Percentiles rank a stretch among this genome's conserved stretches.
These are phyloP conservation scores for Progne subis DNA, from an alignment of 2,113 vertebrate species.

Conservation along the genomic window DNA sequence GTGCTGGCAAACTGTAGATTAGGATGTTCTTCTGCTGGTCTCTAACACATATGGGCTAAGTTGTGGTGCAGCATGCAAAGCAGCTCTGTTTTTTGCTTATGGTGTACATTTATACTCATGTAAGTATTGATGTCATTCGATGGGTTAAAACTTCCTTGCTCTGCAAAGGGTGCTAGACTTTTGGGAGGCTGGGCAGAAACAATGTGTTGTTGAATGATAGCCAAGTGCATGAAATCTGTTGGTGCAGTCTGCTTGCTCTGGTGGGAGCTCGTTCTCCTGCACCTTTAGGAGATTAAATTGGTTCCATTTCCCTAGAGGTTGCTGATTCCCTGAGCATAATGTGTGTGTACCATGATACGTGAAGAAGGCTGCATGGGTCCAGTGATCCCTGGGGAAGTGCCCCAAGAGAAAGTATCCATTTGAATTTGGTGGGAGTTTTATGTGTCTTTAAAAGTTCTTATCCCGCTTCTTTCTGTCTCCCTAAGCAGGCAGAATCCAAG, in stretches of 20 bases:
- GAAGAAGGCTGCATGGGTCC: fast-evolving
- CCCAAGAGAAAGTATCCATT: neutral
- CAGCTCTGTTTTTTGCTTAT: neutral
- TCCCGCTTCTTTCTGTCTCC: neutral
- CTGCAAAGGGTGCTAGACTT: neutral
- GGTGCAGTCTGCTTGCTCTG: neutral
- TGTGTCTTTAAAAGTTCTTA: neutral
- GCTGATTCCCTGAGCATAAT: neutral
- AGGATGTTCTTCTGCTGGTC: neutral
- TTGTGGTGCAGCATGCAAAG: neutral
- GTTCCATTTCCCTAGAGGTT: neutral
- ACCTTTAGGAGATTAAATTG: neutral
- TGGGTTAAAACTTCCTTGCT: neutral
- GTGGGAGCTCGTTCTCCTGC: neutral
- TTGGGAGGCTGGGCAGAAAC: neutral
- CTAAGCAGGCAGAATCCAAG: neutral
- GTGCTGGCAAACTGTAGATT: neutral
- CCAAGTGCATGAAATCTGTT: fast-evolving
- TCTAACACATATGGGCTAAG: fast-evolving
- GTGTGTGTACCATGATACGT: fast-evolving
- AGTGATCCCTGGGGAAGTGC: neutral
- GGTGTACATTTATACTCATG: neutral
- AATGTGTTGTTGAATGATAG: neutral
- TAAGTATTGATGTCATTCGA: fast-evolving
- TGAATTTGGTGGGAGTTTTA: neutral